phyloP scores from a whole-genome alignment of 2,888 invertebrate species.

The Drosophila helvetica region DNA sequence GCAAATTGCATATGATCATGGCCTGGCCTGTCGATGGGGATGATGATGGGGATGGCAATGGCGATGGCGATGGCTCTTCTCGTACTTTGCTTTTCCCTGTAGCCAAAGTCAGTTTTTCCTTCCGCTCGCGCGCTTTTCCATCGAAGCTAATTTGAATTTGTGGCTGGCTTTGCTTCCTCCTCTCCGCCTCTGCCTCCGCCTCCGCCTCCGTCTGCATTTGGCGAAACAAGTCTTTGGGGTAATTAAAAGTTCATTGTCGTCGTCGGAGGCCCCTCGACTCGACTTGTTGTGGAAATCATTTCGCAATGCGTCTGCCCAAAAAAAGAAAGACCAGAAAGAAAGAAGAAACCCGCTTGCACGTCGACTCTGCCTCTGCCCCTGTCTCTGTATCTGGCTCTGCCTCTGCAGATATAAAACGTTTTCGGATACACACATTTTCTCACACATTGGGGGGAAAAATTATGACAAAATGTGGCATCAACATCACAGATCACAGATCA shows the following conservation, averaged over 20 bases:
- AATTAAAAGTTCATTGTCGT: conserved; percentile 77
- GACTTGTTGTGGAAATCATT: conserved; percentile 63
- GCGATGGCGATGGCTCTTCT: neutral
- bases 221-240: conserved; percentile 66
- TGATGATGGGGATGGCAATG: neutral
- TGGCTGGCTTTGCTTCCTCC: neutral
- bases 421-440: conserved; percentile 39
- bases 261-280: conserved; percentile 39
- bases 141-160: conserved; percentile 36
- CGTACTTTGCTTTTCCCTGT: conserved; percentile 1
- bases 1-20: conserved; percentile 43
- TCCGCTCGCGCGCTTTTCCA: conserved; percentile 15
- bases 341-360: conserved; percentile 13
- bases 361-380: conserved; percentile 23
- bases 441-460: conserved; percentile 33
- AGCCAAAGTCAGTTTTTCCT: conserved; percentile 18
- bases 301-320: conserved; percentile 68
- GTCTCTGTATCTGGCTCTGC: conserved; percentile 1
- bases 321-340: conserved; percentile 18
- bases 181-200: conserved; percentile 9
- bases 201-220: conserved; percentile 46
- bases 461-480: conserved; percentile 40
- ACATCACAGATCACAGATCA: conserved; percentile 5
- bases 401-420: conserved; percentile 42
- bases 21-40: conserved; percentile 6